These are phyloP conservation scores for Apostichopus leukothele DNA, from an alignment of 53 echinoderm and acorn worm genomes.

Conservation along the genomic window DNA sequence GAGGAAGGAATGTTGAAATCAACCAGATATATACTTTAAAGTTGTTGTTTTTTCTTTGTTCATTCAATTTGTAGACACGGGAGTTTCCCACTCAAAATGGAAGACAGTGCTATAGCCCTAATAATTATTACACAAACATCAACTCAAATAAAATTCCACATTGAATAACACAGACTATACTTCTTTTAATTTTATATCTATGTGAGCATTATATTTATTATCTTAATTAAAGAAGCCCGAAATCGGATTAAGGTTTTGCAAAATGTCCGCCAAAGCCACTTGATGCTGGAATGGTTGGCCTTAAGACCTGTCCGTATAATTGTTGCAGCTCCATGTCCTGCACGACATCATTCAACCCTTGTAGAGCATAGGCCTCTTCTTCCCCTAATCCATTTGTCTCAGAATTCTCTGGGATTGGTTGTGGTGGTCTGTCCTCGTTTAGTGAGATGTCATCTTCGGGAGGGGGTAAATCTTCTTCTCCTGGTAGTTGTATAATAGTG, in stretches of 20 bases:
- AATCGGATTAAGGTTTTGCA: background rate
- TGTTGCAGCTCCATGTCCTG: background rate
- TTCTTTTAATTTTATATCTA: too few relatives aligned
- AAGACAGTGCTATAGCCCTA: too few relatives aligned
- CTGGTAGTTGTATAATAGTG: background rate
- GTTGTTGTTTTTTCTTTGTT: too few relatives aligned
- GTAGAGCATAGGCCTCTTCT: background rate
- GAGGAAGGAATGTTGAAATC: too few relatives aligned
- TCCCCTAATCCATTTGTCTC: background rate
- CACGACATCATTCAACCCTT: constrained; percentile 19
- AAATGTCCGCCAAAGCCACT: constrained; percentile 30
- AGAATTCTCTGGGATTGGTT: background rate
- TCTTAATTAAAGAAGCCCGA: too few relatives aligned
- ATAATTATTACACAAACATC: too few relatives aligned
- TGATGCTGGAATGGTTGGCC: background rate
- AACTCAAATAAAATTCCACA: too few relatives aligned
- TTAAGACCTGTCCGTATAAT: background rate
- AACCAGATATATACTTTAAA: too few relatives aligned
- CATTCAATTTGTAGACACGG: too few relatives aligned
- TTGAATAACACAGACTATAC: too few relatives aligned
- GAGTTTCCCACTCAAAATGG: too few relatives aligned
- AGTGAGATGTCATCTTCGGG: background rate
- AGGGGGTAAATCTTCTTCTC: background rate
- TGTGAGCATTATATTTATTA: too few relatives aligned
- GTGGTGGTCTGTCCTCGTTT: background rate